Evolutionary conservation across 92 coral and sea anemone genomes (phyloP).

Genomic region (Muricea muricata): DNA sequence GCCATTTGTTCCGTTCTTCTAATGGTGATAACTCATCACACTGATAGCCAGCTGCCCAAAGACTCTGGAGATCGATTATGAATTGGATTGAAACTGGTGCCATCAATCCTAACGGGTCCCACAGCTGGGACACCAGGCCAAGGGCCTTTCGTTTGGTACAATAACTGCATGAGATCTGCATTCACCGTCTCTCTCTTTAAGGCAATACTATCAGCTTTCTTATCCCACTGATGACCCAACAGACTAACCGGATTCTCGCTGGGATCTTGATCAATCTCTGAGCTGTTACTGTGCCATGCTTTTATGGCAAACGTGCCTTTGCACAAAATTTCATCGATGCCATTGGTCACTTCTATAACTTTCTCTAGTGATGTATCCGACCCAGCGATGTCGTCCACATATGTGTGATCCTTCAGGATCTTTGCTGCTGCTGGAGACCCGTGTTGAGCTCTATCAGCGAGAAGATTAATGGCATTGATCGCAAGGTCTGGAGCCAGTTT

Average conservation of each 20-base stretch:
- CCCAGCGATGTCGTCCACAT: constrained; percentile 2
- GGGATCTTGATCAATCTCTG: neutral
- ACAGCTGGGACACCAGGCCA: constrained; percentile 9
- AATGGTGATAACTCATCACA: neutral
- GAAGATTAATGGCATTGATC: neutral
- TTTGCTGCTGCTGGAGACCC: neutral
- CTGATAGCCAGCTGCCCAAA: constrained; percentile 16
- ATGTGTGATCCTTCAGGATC: neutral
- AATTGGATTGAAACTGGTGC: constrained; percentile 43
- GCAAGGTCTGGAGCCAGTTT: constrained; percentile 11
- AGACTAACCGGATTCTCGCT: neutral
- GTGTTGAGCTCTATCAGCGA: neutral
- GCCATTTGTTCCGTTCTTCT: neutral
- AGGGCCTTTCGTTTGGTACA: constrained; percentile 8
- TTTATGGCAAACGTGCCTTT: constrained; percentile 7
- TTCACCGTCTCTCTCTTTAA: neutral
- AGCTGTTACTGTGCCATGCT: neutral
- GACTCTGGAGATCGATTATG: constrained; percentile 39
- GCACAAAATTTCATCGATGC: neutral
- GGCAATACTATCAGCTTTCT: neutral
- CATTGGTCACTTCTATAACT: neutral
- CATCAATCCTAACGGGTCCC: constrained; percentile 56
- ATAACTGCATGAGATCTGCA: neutral
- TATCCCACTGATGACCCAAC: constrained; percentile 9
- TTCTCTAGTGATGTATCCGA: neutral